Evolutionary conservation across 2,888 invertebrate genomes (phyloP), one percentile per base, ranked within the genome.

Genomic region (Latrodectus hesperus): DNA sequence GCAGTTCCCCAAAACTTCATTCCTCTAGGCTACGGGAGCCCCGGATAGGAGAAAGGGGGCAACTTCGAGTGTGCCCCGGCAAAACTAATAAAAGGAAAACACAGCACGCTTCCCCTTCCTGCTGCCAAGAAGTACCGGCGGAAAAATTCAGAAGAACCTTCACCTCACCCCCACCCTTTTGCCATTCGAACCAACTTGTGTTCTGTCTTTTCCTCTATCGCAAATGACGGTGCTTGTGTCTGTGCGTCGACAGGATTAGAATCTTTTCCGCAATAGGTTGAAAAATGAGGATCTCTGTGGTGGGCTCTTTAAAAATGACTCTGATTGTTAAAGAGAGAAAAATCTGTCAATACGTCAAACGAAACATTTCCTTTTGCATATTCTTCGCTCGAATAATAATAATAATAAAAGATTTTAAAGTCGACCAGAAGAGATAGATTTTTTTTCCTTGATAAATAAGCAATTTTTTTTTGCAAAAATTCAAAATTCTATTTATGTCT

Each of bases 71-170:
- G 81, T 77, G 81, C 86, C 86, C 86, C 80, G 76, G 81, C 75
- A 70, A 75, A 60, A 80, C 86, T 81, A 80, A 86, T 86, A 86
- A 86, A 87, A 81, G 86, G 81, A 87, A 77, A 87, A 87, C 86
- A 77, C 72, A 71, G 70, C 53, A 65, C 14, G 38, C n/a, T 60
- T 22, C 71, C 71, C 80, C 52, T 65, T 64, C 80, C 38, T 68
- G 16, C 49, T 16, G 53, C 11, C 38, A 60, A 72, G 72, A 26
- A 72, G 72, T 22, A 60, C 11, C 64, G 60, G 60, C 70, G 79
- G 55, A 80, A 78, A 78, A 78, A 78, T 78, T 64, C 51, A 67
- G 65, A 49, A 17, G 17, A 52, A 52, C 73, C 60, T 60, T 60
- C 60, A n/a, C 38, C 38, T 38, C 38, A 38, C 38, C 38, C 38